Evolutionary conservation across 2,113 vertebrate species (phyloP), one percentile per base, ranked within the genome.

Genomic region (Sinosuthora webbiana): DNA sequence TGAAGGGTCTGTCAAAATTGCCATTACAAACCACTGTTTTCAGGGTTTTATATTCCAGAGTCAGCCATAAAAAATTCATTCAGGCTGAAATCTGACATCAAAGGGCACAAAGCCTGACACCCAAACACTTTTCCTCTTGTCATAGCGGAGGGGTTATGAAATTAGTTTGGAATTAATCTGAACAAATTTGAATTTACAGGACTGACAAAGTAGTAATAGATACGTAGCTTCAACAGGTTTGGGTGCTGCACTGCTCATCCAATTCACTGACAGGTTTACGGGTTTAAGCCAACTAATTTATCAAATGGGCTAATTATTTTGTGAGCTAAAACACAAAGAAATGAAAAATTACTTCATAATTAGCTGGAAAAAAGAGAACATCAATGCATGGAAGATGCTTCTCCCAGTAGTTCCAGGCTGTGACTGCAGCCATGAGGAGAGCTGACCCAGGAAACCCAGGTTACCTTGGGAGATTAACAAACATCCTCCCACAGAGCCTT

Each of bases 1-100:
- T 96, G 69, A 97, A 94, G 79, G 91, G 62, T 93, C 95, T 97
- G 95, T 95, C 96, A 96, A 79, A 96, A 95, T 42, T 91, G 88
- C 93, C 90, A 71, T 77, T 56, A 95, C 92, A 93, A 97, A 89
- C 92, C 93, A 68, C 78, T 56, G 25, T 83, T 96, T 96, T 79
- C 83, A 76, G 93, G 63, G 69, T 15, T 96, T 88, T 68, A 75
- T 91, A 76, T 95, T 81, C 94, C 7, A 25, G 42, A 92, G 52
- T 83, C 90, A 87, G 75, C 74, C 93, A 60, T 88, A 95, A 97
- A 97, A 86, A 96, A 94, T 30, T 57, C 65, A 76, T 90, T 93
- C 74, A 47, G 52, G 76, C 79, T 91, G 87, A 94, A 95, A 93
- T 67, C 55, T 60, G 79, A 96, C 85, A 84, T 7, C 35, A 78